Evolutionary conservation across 2,888 invertebrate genomes (phyloP).

Genomic region (Clusia tigrina): DNA sequence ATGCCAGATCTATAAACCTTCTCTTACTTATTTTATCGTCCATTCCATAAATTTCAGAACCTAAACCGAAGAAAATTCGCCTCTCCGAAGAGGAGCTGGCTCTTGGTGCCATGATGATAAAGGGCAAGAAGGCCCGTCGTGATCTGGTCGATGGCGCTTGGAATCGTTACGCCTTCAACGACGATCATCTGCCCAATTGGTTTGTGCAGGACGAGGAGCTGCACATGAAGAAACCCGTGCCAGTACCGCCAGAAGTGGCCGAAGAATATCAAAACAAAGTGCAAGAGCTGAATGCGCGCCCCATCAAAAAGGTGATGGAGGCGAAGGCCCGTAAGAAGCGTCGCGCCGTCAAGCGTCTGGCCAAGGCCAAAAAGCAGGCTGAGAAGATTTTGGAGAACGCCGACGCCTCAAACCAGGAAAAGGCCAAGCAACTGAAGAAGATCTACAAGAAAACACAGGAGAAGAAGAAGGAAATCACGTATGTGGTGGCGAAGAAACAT

Average conservation of each 20-base stretch:
- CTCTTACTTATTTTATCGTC: too few relatives aligned
- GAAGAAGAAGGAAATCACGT: constrained; percentile 89
- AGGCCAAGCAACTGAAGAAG: constrained; percentile 88
- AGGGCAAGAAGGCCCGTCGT: constrained; percentile 88
- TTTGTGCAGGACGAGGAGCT: constrained; percentile 92
- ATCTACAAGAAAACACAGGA: constrained; percentile 90
- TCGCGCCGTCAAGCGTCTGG: constrained; percentile 83
- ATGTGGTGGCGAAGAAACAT: constrained; percentile 93
- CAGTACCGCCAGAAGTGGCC: constrained; percentile 85
- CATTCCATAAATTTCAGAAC: too few relatives aligned
- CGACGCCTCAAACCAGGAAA: constrained; percentile 92
- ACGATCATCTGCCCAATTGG: constrained; percentile 93
- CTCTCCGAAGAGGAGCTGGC: constrained; percentile 90
- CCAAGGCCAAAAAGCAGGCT: constrained; percentile 94
- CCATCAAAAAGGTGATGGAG: constrained; percentile 97
- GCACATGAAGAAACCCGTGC: constrained; percentile 84
- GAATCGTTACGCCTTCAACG: constrained; percentile 93
- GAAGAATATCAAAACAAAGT: constrained; percentile 85
- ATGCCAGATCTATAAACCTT: too few relatives aligned
- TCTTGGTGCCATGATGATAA: constrained; percentile 88
- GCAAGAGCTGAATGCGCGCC: constrained; percentile 89
- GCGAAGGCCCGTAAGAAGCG: constrained; percentile 98
- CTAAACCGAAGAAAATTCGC: constrained; percentile 70
- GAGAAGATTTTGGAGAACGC: constrained; percentile 90
- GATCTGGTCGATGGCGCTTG: constrained; percentile 91